Conservation (phyloP, 2,797 vertebrate genomes). For the Pseudochromis fuscus region DNA sequence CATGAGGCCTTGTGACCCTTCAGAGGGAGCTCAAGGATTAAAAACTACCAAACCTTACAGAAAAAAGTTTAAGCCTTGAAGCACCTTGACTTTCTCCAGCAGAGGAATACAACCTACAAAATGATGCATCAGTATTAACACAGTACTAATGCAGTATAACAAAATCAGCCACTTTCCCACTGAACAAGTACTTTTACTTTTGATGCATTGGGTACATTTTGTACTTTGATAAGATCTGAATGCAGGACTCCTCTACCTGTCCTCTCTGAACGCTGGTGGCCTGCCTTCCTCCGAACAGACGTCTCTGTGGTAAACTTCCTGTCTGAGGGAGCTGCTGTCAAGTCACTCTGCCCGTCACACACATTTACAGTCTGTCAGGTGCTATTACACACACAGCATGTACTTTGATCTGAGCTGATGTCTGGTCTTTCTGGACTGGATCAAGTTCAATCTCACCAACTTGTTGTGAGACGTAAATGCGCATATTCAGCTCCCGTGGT, state of each 20-base stretch:
- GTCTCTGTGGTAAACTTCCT: conserved; percentile 17
- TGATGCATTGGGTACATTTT: too few relatives aligned
- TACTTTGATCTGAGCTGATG: conserved; percentile 30
- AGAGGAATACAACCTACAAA: not conserved
- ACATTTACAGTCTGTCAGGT: conserved; percentile 27
- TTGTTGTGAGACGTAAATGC: conserved; percentile 17
- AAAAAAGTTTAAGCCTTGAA: not conserved
- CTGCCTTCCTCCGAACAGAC: conserved; percentile 14
- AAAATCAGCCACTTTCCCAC: conserved; percentile 1
- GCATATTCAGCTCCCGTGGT: not conserved
- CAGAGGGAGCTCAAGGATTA: not conserved
- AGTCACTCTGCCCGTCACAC: conserved; percentile 34
- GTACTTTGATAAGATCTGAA: not conserved
- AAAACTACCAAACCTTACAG: not conserved
- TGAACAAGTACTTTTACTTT: not conserved
- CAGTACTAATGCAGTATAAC: not conserved
- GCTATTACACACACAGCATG: conserved; percentile 14
- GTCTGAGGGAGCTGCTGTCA: conserved; percentile 34
- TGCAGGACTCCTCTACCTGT: not conserved
- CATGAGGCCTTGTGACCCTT: not conserved
- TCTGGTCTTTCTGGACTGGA: conserved; percentile 8
- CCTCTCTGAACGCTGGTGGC: not conserved
- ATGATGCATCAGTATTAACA: not conserved
- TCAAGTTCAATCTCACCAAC: conserved; percentile 12
- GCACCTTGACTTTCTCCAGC: not conserved